Conservation (phyloP, 2,888 invertebrate genomes). For the Xylocampa areola region DNA sequence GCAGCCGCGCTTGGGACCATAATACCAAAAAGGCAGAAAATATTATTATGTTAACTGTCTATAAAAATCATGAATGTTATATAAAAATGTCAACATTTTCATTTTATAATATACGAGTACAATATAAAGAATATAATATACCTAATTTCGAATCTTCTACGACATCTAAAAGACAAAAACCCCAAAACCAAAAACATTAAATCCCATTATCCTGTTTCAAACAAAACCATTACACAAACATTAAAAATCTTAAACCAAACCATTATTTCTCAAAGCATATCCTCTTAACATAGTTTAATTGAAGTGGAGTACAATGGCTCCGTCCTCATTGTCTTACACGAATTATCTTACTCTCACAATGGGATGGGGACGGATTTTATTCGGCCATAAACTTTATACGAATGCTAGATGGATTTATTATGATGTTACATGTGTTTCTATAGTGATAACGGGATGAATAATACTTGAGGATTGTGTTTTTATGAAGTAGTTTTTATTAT, state of each 20-base stretch:
- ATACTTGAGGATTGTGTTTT: slow-evolving; percentile 11
- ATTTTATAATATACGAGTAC: too few species aligned
- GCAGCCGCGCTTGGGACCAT: too few species aligned
- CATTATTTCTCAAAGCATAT: slow-evolving; percentile 31
- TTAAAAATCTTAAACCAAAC: slow-evolving; percentile 14
- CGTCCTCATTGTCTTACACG: slow-evolving; percentile 52
- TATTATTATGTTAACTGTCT: too few species aligned
- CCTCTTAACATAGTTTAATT: slow-evolving; percentile 58
- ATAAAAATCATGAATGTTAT: too few species aligned
- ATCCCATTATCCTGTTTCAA: neutral
- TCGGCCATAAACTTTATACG: slow-evolving; percentile 44
- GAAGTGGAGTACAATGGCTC: slow-evolving; percentile 53
- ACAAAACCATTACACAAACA: neutral
- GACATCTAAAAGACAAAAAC: too few species aligned
- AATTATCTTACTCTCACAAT: slow-evolving; percentile 46
- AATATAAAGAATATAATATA: too few species aligned
- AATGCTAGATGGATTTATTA: slow-evolving; percentile 43
- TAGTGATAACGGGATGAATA: slow-evolving; percentile 20
- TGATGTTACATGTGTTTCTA: slow-evolving; percentile 49
- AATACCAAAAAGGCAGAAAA: too few species aligned
- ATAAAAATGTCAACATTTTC: too few species aligned
- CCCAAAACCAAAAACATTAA: too few species aligned
- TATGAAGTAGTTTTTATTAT: slow-evolving; percentile 11
- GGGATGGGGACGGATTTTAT: slow-evolving; percentile 39
- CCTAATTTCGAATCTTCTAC: too few species aligned